phyloP scores from a whole-genome alignment of 2,888 invertebrate genomes.

The Drosophila anceps region DNA sequence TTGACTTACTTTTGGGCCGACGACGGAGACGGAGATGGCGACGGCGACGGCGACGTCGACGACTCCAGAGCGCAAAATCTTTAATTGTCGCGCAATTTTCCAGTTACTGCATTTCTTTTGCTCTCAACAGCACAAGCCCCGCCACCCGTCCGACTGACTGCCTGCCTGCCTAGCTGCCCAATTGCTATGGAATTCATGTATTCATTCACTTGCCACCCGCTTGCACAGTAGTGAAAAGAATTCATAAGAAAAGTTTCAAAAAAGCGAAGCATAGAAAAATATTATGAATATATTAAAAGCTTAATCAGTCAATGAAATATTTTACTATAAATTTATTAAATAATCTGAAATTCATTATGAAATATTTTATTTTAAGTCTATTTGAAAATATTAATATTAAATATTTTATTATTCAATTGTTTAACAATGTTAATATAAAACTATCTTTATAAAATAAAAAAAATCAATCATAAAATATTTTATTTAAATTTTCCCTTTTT shows the following conservation, averaged over 20 bases:
- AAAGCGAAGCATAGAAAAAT: neutral
- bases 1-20: conserved; percentile 72
- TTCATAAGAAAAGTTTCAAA: too few species aligned
- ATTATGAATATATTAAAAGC: neutral
- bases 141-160: neutral
- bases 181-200: conserved; percentile 70
- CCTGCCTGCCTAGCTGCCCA: conserved; percentile 41
- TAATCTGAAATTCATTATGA: too few species aligned
- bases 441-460: too few species aligned
- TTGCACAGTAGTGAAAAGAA: conserved; percentile 50
- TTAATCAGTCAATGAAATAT: neutral
- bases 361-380: too few species aligned
- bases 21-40: conserved; percentile 18
- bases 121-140: conserved; percentile 22
- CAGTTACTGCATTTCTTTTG: conserved; percentile 77
- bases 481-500: too few species aligned
- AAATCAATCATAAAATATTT: too few species aligned
- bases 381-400: too few species aligned
- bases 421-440: too few species aligned
- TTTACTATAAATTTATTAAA: neutral
- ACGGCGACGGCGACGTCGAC: conserved; percentile 12
- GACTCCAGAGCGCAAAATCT: conserved; percentile 69
- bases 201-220: conserved; percentile 64
- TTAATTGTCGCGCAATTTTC: conserved; percentile 82
- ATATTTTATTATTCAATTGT: too few species aligned